phyloP scores from a whole-genome alignment of 2,888 invertebrate species.

The Thumatha senex region DNA sequence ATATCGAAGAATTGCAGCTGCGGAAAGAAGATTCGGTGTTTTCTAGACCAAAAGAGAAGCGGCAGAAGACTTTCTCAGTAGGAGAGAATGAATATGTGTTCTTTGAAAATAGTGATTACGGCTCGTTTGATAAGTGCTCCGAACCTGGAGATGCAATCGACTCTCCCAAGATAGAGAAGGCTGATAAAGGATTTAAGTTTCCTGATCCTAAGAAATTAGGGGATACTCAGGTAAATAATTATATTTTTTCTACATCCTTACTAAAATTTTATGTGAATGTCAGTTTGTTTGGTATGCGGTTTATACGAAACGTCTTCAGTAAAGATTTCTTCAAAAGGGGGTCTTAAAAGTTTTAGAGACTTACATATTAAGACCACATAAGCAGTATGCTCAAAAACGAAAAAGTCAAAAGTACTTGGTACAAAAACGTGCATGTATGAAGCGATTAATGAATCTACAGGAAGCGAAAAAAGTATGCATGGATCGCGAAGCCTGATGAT shows the following conservation, averaged over 20 bases:
- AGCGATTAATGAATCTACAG: no score
- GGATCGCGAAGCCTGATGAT: no score
- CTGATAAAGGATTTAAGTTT: constrained; percentile 50
- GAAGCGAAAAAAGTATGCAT: no score
- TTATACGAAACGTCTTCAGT: no score
- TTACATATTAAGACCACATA: no score
- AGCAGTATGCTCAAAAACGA: no score
- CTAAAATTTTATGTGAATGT: no score
- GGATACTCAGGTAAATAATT: constrained; percentile 59
- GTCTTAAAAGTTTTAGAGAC: no score
- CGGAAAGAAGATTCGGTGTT: constrained; percentile 71
- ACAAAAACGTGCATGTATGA: no score
- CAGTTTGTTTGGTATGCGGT: no score
- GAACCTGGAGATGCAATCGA: constrained; percentile 28
- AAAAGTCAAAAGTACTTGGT: no score
- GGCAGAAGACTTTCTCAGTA: constrained; percentile 69
- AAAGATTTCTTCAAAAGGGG: no score
- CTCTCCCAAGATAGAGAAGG: constrained; percentile 52
- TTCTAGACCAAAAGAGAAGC: constrained; percentile 57
- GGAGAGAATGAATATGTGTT: constrained; percentile 66
- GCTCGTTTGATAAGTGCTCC: constrained; percentile 61
- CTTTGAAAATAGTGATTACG: constrained; percentile 76
- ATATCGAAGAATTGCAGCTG: constrained; percentile 64
- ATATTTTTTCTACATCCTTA: not conserved
- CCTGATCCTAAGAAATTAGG: constrained; percentile 44